Conservation (phyloP, 1,140 invertebrate genomes). For the Tetragnatha versicolor region DNA sequence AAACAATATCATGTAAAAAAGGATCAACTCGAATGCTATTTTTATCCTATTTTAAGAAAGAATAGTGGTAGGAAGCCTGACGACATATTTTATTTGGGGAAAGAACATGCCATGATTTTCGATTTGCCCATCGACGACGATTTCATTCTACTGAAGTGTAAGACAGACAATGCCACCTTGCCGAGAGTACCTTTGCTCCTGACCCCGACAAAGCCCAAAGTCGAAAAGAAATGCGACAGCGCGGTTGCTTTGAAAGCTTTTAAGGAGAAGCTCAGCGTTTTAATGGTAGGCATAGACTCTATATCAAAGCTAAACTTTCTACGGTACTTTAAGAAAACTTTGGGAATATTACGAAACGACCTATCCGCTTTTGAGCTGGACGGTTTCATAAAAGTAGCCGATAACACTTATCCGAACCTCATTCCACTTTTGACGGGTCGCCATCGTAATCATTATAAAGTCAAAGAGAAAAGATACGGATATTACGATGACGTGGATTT, state of each 20-base stretch:
- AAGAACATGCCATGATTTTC: conserved; percentile 43
- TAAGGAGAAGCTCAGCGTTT: conserved; percentile 59
- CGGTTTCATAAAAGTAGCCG: conserved; percentile 65
- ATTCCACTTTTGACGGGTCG: conserved; percentile 63
- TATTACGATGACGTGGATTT: conserved; percentile 55
- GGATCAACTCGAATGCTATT: conserved; percentile 38
- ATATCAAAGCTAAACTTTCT: conserved; percentile 70
- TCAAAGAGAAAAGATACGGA: conserved; percentile 18
- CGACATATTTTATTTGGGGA: conserved; percentile 31
- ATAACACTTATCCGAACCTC: conserved; percentile 66
- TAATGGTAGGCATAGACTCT: conserved; percentile 69
- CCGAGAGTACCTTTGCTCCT: background rate
- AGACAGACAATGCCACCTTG: conserved; percentile 5
- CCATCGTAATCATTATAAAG: conserved; percentile 39
- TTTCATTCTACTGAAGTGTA: conserved; percentile 40
- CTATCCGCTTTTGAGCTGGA: conserved; percentile 61
- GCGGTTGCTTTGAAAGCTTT: too few relatives aligned
- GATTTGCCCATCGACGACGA: conserved; percentile 42
- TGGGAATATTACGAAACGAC: conserved; percentile 63
- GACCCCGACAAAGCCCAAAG: conserved; percentile 25
- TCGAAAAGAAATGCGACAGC: conserved; percentile 8
- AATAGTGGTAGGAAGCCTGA: conserved; percentile 38
- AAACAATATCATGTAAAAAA: conserved; percentile 19
- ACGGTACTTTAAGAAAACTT: conserved; percentile 68
- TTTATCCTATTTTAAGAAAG: conserved; percentile 23